Evolutionary conservation across 2,113 vertebrate species (phyloP), one percentile per base, ranked within the genome.

Genomic region (Thryonomys swinderianus): DNA sequence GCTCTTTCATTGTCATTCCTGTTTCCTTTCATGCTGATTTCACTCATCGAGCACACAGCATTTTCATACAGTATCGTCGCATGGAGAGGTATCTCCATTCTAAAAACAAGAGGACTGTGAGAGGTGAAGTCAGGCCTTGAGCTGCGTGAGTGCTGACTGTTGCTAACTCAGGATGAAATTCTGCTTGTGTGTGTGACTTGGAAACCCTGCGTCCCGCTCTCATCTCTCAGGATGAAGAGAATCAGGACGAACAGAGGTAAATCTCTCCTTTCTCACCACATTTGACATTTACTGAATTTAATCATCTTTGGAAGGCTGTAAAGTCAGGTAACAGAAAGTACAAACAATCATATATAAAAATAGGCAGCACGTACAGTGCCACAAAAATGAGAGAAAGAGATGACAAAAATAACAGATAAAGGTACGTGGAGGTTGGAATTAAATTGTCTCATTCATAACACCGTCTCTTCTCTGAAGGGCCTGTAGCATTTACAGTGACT

Each of bases 221-320:
- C 14, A 13, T 30, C 71, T 74, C 48, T 48, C 20, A 71, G 10
- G 13, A 88, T 57, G 79, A 45, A 62, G 40, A 76, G 2, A 90
- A 62, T 48, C 20, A 71, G 10, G 13, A 88, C 51, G 79, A 45
- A 62, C 40, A 76, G 2, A 88, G 57, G 32, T 79, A 40, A 80
- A 25, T 37, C 78, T 40, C 30, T 45, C 10, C 27, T 88, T 89
- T 92, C 55, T 85, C 1, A 84, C 13, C 90, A 40, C n/a, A 87
- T 85, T 92, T 84, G 42, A 80, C 11, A 78, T 85, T 96, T 90
- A 25, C 30, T 76, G 51, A 93, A 91, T 61, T 59, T 85, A n/a
- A 74, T 34, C 20, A 32, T 62, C 30, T 87, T 88, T 84, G 20
- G n/a, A 27, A 95, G 34, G 1, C 67, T 92, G 18, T 74, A 55